Base-by-base conservation (phyloP, 2,888 invertebrate genomes). In the Microplitis manilae region DNA sequence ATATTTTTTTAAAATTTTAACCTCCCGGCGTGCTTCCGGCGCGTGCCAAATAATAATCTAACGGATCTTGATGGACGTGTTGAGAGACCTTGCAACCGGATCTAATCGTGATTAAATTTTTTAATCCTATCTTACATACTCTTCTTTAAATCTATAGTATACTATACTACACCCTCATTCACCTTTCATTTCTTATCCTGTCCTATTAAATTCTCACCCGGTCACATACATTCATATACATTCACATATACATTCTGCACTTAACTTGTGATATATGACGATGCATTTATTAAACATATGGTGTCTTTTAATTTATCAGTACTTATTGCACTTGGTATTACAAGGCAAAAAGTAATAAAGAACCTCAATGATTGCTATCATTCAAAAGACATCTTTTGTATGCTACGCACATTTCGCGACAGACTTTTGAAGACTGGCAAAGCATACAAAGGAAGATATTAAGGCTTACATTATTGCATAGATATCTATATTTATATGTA, bases 21-120 rank as follows among this genome's bases (percentile, higher is more conserved):
- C 64, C 64, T 73, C 61, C 65, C 62, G 80, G 73, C 80, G 77
- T 79, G 77, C 77, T 79, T 77, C 75, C 76, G 77, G 79, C 80
- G 77, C 81, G 81, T 81, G 79, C 79, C 81, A 72, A 81, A 82
- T 79, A 77, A 80, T 82, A 79, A 77, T 77, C 71, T 69, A 60
- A 76, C 65, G 71, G 76, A 76, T 64, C 77, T 74, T 41, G 72
- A 75, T 64, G 68, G 65, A 72, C 59, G 77, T 75, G 77, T 68
- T 61, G 69, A 73, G 75, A 73, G 76, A 79, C 76, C 80, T 79
- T 69, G 74, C 75, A 79, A 79, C 80, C 75, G 78, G 78, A 80
- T 79, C 78, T 79, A 80, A 81, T 81, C 80, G 73, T 68, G 61
- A 65, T 71, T 38, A 50, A 8, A 50, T 76, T 68, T 75, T 61